Conservation (phyloP, 2,113 vertebrate genomes). For the Lepus americanus region DNA sequence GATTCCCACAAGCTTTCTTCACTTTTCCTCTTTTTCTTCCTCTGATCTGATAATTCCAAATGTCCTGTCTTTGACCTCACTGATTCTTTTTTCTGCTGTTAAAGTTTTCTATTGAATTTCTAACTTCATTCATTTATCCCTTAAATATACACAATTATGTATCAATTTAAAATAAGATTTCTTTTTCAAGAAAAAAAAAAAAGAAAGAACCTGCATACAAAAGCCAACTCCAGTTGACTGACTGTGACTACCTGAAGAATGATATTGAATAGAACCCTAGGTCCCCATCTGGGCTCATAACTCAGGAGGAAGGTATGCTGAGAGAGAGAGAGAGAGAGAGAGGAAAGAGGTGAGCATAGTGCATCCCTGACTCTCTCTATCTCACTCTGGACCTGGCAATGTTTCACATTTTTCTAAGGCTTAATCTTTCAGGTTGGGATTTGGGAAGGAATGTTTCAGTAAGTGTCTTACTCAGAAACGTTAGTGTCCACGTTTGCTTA, state of each 20-base stretch:
- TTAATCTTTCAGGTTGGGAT: background rate
- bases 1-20: background rate
- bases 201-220: background rate
- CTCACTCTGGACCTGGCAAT: background rate
- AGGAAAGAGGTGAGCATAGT: background rate
- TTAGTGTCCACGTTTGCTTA: background rate
- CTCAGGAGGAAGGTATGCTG: background rate
- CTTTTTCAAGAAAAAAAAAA: background rate
- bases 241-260: background rate
- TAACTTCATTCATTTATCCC: background rate
- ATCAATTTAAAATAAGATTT: background rate
- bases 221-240: background rate
- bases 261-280: background rate
- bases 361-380: constrained; percentile 31
- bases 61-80: background rate
- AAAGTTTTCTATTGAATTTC: background rate
- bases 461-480: background rate
- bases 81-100: background rate
- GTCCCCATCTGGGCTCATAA: background rate
- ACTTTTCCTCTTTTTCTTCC: background rate
- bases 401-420: constrained; percentile 9
- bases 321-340: background rate
- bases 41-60: background rate
- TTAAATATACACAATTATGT: background rate
- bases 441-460: background rate